Base-by-base conservation (phyloP, 2,888 invertebrate genomes). In the Stenodema calcarata region DNA sequence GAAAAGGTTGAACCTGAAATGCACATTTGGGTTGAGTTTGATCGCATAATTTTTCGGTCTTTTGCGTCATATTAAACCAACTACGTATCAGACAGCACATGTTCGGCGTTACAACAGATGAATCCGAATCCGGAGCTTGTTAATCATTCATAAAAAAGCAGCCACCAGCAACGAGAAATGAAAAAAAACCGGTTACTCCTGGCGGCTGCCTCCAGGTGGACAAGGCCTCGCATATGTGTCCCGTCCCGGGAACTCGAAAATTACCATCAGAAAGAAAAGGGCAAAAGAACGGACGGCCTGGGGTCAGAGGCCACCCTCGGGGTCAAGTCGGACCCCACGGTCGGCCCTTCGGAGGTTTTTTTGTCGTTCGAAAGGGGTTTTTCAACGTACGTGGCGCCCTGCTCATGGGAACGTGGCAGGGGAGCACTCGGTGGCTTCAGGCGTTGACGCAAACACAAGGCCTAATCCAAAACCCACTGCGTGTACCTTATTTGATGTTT, bases 191-290 rank as follows among this genome's bases (percentile, higher is more conserved):
- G 62, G 62, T 62, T 62, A 62, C 62, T 18, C 6, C 62, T 18
- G 62, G 62, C 62, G 62, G 62, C 62, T 2, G 23, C 23, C 62
- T 62, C 62, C 62, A 62, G 62, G 62, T 62, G 62, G 62, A 62
- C 18, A 23, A 23, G 62, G 27, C 18, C 62, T 12, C 73, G 35
- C 73, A 73, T 73, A 30, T 73, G 73, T 73, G 73, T 18, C 73
- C 35, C 73, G 73, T 73, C n/a, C 35, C n/a, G 73, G 35, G 41
- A 73, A 23, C 23, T 62, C 41, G 41, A 35, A 73, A 73, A 73
- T 73, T 73, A 73, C 73, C 73, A 73, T 73, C 16, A 35, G 73
- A 73, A 73, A 73, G 73, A 73, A 62, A 27, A 62, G 62, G 27
- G 62, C 62, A 12, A 47, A 62, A 62, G 18, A 18, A 73, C 27